A percentile compares a stretch with the other conserved stretches of the same genome.
Conservation (phyloP, 2,113 vertebrate genomes). For the Crotophaga sulcirostris region DNA sequence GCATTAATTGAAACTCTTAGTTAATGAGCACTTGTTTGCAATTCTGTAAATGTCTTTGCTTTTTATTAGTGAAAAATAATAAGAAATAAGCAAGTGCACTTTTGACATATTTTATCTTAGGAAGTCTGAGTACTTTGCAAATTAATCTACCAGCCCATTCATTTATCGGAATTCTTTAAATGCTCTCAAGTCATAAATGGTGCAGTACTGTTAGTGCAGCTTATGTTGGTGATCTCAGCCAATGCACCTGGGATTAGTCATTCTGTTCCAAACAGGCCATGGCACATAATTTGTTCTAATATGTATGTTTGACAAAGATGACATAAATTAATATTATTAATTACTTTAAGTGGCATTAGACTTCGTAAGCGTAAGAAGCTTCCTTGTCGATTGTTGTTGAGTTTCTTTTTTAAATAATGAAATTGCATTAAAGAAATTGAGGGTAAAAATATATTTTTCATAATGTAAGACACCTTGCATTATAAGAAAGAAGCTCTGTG, state of each 20-base stretch:
- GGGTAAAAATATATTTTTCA: neutral
- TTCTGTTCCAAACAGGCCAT: neutral
- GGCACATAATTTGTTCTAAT: neutral
- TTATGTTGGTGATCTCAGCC: neutral
- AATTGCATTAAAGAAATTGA: neutral
- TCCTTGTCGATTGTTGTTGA: neutral
- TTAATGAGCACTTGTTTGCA: neutral
- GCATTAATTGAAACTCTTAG: neutral
- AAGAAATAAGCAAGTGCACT: neutral
- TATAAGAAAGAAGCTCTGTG: neutral
- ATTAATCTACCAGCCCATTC: neutral
- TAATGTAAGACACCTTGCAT: neutral
- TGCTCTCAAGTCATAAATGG: neutral
- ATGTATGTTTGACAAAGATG: neutral
- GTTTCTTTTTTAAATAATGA: neutral
- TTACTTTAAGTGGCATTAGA: slow-evolving; percentile 2
- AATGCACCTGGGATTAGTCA: neutral
- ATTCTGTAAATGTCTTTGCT: neutral
- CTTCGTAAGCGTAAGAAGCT: neutral
- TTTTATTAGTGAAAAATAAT: neutral
- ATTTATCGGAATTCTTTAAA: neutral
- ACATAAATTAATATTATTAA: neutral
- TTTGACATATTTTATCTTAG: neutral
- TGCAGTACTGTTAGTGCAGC: neutral
- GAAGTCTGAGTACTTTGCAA: neutral